phyloP scores from a whole-genome alignment of 2,888 invertebrate genomes.

The Oscheius myriophilus region DNA sequence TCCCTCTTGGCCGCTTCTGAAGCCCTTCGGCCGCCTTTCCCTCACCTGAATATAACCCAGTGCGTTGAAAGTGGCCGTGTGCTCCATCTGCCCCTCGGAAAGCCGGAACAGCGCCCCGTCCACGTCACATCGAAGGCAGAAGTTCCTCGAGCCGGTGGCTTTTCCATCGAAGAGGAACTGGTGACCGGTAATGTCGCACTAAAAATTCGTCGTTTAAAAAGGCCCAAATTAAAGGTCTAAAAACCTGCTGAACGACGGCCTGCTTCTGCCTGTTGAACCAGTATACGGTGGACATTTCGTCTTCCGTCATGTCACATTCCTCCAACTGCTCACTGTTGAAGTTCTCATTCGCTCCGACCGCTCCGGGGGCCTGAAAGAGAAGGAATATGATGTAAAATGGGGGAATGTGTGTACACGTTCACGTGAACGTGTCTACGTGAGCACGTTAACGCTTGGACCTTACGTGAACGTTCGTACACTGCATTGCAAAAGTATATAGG shows the following conservation, averaged over 20 bases:
- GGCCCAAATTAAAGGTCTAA: background rate
- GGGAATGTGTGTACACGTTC: no score
- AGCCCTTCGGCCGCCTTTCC: no score
- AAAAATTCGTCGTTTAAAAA: slow-evolving; percentile 13
- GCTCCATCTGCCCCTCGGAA: background rate
- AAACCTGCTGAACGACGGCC: slow-evolving; percentile 31
- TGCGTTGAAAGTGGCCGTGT: slow-evolving; percentile 18
- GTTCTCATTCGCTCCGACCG: slow-evolving; percentile 23
- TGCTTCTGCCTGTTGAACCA: slow-evolving; percentile 42
- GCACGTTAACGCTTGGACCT: no score
- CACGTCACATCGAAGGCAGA: slow-evolving; percentile 32
- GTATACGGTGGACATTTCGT: slow-evolving; percentile 32
- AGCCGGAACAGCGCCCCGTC: slow-evolving; percentile 25
- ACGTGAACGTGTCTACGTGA: no score
- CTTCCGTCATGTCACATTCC: slow-evolving; percentile 41
- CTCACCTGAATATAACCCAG: slow-evolving; percentile 31
- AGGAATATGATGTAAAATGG: no score
- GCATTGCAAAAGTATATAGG: no score
- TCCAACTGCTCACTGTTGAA: slow-evolving; percentile 52
- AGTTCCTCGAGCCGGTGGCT: slow-evolving; percentile 11
- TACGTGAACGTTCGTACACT: no score
- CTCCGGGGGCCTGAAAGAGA: slow-evolving; percentile 29
- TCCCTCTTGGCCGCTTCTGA: no score
- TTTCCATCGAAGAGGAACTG: slow-evolving; percentile 40
- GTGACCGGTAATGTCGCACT: slow-evolving; percentile 42